Percentiles rank a stretch among this genome's conserved stretches.
Conservation (phyloP, 1,140 invertebrate species). For the Trypoxylus dichotomus region DNA sequence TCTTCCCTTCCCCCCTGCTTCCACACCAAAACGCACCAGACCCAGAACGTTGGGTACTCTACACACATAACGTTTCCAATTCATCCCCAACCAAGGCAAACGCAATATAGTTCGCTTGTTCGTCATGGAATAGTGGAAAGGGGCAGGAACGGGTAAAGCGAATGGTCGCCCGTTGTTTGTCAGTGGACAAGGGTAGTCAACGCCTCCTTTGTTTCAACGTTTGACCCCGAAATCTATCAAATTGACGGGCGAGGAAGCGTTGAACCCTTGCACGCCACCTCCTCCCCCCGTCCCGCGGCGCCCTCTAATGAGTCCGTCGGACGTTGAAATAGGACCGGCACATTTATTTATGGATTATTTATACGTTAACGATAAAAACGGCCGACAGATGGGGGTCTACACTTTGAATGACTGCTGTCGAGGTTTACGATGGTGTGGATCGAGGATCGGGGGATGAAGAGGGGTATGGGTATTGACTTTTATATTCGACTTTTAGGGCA, state of each 20-base stretch:
- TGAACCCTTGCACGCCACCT: neutral
- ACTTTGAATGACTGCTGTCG: neutral
- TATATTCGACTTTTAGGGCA: too few species aligned
- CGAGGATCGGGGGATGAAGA: too few species aligned
- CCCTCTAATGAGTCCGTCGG: neutral
- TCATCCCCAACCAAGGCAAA: neutral
- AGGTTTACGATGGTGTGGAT: neutral
- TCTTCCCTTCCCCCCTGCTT: too few species aligned
- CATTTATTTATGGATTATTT: conserved; percentile 8
- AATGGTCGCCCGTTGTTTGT: neutral
- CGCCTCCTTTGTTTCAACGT: neutral
- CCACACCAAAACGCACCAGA: neutral
- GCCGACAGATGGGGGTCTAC: neutral
- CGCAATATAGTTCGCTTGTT: neutral
- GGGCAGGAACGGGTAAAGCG: neutral
- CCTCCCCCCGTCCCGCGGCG: too few species aligned
- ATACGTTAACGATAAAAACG: neutral
- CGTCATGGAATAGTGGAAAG: neutral
- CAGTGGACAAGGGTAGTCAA: conserved; percentile 5
- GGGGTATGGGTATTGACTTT: too few species aligned
- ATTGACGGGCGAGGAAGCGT: neutral
- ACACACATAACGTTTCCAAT: neutral
- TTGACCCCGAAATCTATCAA: neutral
- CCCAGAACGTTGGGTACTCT: neutral
- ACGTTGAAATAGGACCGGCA: neutral